Conservation (phyloP, 2,113 vertebrate species). For the Lucifuga dentata region DNA sequence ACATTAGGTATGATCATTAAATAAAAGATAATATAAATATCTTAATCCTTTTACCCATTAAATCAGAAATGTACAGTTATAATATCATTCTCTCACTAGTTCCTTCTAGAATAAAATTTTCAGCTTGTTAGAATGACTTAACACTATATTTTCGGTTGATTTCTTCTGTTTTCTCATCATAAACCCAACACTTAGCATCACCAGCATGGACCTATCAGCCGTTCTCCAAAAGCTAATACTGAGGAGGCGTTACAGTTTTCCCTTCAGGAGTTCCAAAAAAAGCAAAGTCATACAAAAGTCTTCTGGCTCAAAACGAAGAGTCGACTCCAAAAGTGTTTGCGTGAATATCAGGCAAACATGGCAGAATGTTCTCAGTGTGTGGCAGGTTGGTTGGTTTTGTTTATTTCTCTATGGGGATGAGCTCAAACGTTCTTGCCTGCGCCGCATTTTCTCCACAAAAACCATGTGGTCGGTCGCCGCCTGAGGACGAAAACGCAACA, state of each 20-base stretch:
- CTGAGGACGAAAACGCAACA: slow-evolving; percentile 76
- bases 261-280: slow-evolving; percentile 1
- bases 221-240: slow-evolving; percentile 35
- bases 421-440: slow-evolving; percentile 75
- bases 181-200: background rate
- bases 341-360: slow-evolving; percentile 53
- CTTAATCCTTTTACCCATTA: slow-evolving; percentile 24
- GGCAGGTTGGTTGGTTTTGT: slow-evolving; percentile 16
- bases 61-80: slow-evolving; percentile 42
- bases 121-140: too few relatives aligned
- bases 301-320: background rate
- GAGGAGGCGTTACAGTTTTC: slow-evolving; percentile 34
- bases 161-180: background rate
- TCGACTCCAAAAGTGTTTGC: slow-evolving; percentile 1
- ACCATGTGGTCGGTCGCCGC: slow-evolving; percentile 79
- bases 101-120: too few relatives aligned
- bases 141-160: background rate
- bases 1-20: slow-evolving; percentile 52
- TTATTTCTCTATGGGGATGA: slow-evolving; percentile 69
- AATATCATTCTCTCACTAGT: background rate
- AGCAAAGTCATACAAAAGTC: background rate
- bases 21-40: slow-evolving; percentile 54
- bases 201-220: background rate
- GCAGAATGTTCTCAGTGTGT: slow-evolving; percentile 14
- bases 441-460: slow-evolving; percentile 78